Evolutionary conservation across 2,888 invertebrate species (phyloP).

Genomic region (Yponomeuta evonymella): DNA sequence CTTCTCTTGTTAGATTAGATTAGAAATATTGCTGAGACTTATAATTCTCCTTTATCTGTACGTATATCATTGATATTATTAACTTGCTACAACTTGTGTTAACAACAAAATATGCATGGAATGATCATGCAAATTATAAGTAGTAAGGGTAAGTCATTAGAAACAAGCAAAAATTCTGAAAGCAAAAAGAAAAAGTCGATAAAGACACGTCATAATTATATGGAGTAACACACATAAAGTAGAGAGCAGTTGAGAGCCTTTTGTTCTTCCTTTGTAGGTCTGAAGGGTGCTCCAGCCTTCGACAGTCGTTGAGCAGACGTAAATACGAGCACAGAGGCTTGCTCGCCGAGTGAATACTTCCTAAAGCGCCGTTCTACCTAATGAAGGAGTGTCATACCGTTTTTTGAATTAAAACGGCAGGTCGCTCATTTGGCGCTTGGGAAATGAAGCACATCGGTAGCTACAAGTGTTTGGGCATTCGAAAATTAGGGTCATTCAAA

Average conservation of each 20-base stretch:
- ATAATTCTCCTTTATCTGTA: too few relatives aligned
- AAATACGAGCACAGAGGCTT: neutral
- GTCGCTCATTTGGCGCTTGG: neutral
- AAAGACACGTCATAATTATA: neutral
- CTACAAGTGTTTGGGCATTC: neutral
- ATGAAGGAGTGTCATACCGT: too few relatives aligned
- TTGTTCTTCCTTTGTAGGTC: neutral
- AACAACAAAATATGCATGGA: too few relatives aligned
- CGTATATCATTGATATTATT: too few relatives aligned
- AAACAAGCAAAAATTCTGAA: too few relatives aligned
- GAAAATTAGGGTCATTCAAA: slow-evolving; percentile 15
- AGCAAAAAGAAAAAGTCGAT: neutral
- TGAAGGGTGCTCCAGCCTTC: neutral
- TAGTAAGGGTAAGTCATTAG: too few relatives aligned
- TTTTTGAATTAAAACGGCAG: too few relatives aligned
- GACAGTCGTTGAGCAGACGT: neutral
- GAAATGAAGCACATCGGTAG: neutral
- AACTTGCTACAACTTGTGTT: too few relatives aligned
- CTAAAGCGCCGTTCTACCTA: too few relatives aligned
- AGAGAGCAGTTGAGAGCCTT: neutral
- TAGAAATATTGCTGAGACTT: too few relatives aligned
- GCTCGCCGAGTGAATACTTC: neutral
- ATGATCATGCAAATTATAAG: too few relatives aligned
- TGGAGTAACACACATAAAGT: neutral
- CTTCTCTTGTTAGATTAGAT: too few relatives aligned